phyloP scores from a whole-genome alignment of 2,113 vertebrate species.

The Rhinogobius similis region DNA sequence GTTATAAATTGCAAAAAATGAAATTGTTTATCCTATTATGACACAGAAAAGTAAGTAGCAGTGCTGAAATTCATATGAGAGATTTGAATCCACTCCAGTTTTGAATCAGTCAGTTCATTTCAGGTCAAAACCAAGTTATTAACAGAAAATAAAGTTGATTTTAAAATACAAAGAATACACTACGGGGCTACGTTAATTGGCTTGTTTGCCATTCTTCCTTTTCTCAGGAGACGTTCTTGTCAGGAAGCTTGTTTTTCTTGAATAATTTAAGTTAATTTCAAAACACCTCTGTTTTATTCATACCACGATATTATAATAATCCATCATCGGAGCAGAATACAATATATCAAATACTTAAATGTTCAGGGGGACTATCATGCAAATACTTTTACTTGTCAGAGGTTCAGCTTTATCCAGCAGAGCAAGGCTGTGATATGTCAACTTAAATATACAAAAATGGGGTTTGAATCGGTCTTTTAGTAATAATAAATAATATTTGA shows the following conservation, averaged over 20 bases:
- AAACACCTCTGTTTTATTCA: background rate
- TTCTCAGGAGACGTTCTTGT: slow-evolving; percentile 30
- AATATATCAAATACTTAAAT: slow-evolving; percentile 44
- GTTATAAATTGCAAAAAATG: background rate
- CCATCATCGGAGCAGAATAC: slow-evolving; percentile 13
- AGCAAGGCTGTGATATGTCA: slow-evolving; percentile 15
- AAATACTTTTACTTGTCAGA: slow-evolving; percentile 27
- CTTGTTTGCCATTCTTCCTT: slow-evolving; percentile 16
- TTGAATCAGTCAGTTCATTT: background rate
- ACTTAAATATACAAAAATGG: background rate
- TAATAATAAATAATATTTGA: background rate
- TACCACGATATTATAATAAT: background rate
- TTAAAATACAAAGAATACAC: background rate
- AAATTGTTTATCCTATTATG: background rate
- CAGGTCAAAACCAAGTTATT: background rate
- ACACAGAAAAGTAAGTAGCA: background rate
- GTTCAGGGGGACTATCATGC: slow-evolving; percentile 58
- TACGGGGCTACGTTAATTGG: slow-evolving; percentile 1
- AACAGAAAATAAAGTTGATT: background rate
- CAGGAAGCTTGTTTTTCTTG: slow-evolving; percentile 26
- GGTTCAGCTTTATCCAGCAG: slow-evolving; percentile 1
- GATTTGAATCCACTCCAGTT: background rate
- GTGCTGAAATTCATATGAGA: background rate
- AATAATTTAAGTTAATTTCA: background rate
- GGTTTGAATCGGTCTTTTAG: background rate